Percentiles rank a stretch among this genome's conserved stretches.
Conservation (phyloP, 2,113 vertebrate species). For the Tenebrosternarchus preto region DNA sequence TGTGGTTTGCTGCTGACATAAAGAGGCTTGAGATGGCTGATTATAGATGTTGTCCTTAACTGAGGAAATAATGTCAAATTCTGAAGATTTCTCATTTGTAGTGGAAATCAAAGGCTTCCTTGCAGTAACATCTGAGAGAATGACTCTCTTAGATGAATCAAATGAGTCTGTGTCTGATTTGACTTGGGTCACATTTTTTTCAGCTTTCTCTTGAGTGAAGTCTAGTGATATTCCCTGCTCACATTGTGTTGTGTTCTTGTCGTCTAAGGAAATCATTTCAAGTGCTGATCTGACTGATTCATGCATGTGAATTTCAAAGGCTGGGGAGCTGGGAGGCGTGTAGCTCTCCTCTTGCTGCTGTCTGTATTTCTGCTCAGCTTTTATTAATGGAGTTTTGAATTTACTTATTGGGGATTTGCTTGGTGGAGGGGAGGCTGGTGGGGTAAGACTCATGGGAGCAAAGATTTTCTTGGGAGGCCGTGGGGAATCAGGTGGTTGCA, state of each 20-base stretch:
- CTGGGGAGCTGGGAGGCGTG: slow-evolving; percentile 62
- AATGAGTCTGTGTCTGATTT: slow-evolving; percentile 55
- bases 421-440: slow-evolving; percentile 72
- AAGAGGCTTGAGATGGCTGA: slow-evolving; percentile 62
- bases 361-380: slow-evolving; percentile 85
- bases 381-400: slow-evolving; percentile 89
- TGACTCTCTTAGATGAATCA: slow-evolving; percentile 59
- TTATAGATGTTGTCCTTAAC: slow-evolving; percentile 64
- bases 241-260: slow-evolving; percentile 50
- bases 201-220: slow-evolving; percentile 50
- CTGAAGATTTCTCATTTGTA: slow-evolving; percentile 58
- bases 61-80: slow-evolving; percentile 56
- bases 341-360: slow-evolving; percentile 75
- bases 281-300: slow-evolving; percentile 65
- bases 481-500: slow-evolving; percentile 61
- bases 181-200: slow-evolving; percentile 53
- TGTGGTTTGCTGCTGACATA: slow-evolving; percentile 64
- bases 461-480: slow-evolving; percentile 63
- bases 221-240: slow-evolving; percentile 57
- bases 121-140: slow-evolving; percentile 50
- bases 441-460: slow-evolving; percentile 76
- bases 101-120: slow-evolving; percentile 56
- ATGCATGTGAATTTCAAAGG: slow-evolving; percentile 61
- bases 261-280: slow-evolving; percentile 64
- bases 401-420: slow-evolving; percentile 76